Conservation (phyloP, 2,113 vertebrate species). For the Apaloderma vittatum region DNA sequence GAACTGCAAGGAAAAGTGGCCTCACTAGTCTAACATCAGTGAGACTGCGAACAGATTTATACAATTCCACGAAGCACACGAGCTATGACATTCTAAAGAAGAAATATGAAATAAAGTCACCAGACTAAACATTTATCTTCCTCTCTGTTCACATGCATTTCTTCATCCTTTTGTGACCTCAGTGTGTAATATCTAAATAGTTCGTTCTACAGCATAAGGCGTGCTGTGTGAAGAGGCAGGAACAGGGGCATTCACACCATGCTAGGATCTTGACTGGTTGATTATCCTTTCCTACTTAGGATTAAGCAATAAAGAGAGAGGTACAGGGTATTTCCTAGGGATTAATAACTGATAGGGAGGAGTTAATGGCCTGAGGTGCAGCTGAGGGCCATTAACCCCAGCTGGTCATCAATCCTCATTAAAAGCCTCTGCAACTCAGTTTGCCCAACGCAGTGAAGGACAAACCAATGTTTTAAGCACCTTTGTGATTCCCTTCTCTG, state of each 20-base stretch:
- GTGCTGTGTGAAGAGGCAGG: neutral
- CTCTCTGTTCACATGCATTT: neutral
- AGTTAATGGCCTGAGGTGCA: conserved; percentile 67
- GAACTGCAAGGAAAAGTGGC: neutral
- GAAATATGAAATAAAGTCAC: neutral
- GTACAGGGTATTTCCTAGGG: conserved; percentile 38
- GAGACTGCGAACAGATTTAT: neutral
- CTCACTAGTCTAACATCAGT: neutral
- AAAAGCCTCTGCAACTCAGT: conserved; percentile 26
- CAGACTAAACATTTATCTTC: neutral
- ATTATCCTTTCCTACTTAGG: conserved; percentile 41
- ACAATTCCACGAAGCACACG: neutral
- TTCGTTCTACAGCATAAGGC: neutral
- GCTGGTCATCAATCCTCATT: conserved; percentile 68
- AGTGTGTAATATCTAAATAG: neutral
- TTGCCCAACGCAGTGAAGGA: conserved; percentile 43
- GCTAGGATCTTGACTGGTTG: neutral
- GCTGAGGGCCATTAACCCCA: conserved; percentile 62
- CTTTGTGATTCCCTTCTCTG: neutral
- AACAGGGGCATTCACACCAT: neutral
- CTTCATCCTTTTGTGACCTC: conserved; percentile 10
- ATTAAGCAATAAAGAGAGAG: conserved; percentile 36
- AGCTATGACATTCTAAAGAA: conserved; percentile 8
- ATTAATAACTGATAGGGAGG: conserved; percentile 61
- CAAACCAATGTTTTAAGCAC: neutral